phyloP scores from a whole-genome alignment of 2,888 invertebrate species.

The Cyaniris semiargus region DNA sequence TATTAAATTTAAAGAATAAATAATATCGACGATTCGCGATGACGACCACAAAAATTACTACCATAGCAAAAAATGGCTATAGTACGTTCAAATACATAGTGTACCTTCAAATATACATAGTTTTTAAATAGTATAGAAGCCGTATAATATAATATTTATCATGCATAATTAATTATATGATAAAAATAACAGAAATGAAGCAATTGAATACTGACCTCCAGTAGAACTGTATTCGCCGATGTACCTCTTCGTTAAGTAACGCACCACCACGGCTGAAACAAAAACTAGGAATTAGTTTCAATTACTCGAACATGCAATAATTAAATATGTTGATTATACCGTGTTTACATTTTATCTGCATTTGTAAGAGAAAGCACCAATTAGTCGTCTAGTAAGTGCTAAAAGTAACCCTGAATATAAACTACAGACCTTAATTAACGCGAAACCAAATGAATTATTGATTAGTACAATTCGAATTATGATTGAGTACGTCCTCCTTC shows the following conservation, averaged over 20 bases:
- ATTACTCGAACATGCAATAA: conserved; percentile 36
- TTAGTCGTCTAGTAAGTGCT: conserved; percentile 73
- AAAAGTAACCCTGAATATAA: conserved; percentile 72
- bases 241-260: conserved; percentile 88
- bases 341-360: conserved; percentile 54
- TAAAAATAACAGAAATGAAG: too few species aligned
- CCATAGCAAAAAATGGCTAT: too few species aligned
- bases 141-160: too few species aligned
- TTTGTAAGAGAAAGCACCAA: conserved; percentile 73
- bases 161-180: too few species aligned
- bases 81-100: too few species aligned
- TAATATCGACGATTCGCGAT: too few species aligned
- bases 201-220: conserved; percentile 80
- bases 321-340: conserved; percentile 49
- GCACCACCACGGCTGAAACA: conserved; percentile 88
- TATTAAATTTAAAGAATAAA: too few species aligned
- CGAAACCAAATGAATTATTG: conserved; percentile 66
- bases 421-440: conserved; percentile 75
- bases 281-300: conserved; percentile 44
- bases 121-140: too few species aligned
- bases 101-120: too few species aligned
- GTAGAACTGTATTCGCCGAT: conserved; percentile 90
- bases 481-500: background rate
- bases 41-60: too few species aligned
- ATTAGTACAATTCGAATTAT: conserved; percentile 34